Evolutionary conservation across 2,888 invertebrate genomes (phyloP).

Genomic region (Byasa hedistus): DNA sequence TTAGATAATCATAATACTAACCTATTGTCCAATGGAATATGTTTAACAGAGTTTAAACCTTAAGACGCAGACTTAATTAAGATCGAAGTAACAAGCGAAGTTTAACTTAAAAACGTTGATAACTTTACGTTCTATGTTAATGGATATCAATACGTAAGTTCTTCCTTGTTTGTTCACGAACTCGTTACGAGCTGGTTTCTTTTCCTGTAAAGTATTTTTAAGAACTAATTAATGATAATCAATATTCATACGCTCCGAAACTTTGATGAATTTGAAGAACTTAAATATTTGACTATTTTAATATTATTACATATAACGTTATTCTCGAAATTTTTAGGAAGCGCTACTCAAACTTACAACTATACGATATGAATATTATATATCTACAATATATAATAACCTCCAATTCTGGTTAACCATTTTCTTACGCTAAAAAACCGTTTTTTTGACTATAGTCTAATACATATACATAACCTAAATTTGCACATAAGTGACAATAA

Average conservation of each 20-base stretch:
- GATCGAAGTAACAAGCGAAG: background rate
- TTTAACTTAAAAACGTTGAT: background rate
- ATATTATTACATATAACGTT: background rate
- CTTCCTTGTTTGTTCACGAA: conserved; percentile 7
- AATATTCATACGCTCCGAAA: background rate
- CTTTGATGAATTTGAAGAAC: background rate
- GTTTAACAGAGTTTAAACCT: background rate
- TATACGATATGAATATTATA: no score
- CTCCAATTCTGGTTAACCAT: no score
- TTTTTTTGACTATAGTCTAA: no score
- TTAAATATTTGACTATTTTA: background rate
- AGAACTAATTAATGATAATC: background rate
- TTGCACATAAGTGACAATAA: no score
- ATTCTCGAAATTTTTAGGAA: no score
- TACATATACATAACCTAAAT: no score
- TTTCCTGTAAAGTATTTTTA: background rate
- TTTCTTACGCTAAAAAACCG: no score
- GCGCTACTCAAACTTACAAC: no score
- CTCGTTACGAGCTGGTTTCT: background rate
- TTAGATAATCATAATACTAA: no score
- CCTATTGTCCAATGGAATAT: background rate
- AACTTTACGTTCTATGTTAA: background rate
- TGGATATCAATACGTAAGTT: background rate
- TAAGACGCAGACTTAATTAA: background rate
- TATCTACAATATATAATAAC: no score